Conservation (phyloP, 1,140 invertebrate species). For the Zaprionus vittiger region DNA sequence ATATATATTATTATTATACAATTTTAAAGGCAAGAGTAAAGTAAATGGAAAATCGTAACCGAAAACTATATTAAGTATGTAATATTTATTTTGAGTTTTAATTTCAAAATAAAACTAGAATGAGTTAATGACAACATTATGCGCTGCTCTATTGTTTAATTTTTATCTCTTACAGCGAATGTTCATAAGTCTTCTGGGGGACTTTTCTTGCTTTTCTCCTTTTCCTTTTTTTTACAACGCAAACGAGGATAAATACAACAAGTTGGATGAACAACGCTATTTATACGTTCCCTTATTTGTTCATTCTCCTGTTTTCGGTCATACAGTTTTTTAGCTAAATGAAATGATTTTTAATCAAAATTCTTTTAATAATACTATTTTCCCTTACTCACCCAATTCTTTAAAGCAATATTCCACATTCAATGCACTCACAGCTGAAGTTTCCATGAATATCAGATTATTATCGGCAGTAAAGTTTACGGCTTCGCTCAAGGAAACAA, state of each 20-base stretch:
- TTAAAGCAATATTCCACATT: constrained; percentile 39
- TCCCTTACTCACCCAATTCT: constrained; percentile 27
- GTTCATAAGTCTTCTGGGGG: too few species aligned
- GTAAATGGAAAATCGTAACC: constrained; percentile 59
- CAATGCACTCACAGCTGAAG: constrained; percentile 21
- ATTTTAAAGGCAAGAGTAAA: constrained; percentile 43
- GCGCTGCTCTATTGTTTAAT: neutral
- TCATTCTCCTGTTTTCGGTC: neutral
- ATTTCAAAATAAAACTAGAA: constrained; percentile 76
- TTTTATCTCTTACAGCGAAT: neutral
- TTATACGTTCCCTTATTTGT: neutral
- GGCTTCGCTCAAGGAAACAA: constrained; percentile 29
- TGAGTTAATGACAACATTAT: constrained; percentile 56
- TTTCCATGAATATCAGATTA: constrained; percentile 43
- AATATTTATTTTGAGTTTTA: constrained; percentile 72
- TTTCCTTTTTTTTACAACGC: neutral
- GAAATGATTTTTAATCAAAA: neutral
- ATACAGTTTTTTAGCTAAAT: constrained; percentile 17
- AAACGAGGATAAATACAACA: neutral
- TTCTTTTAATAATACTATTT: neutral
- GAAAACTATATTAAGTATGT: constrained; percentile 68
- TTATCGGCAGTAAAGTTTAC: constrained; percentile 23
- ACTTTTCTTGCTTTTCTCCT: neutral
- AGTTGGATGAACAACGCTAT: neutral
- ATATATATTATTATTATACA: constrained; percentile 68